Evolutionary conservation across 2,888 invertebrate genomes (phyloP).

Genomic region (Sepiola atlantica): DNA sequence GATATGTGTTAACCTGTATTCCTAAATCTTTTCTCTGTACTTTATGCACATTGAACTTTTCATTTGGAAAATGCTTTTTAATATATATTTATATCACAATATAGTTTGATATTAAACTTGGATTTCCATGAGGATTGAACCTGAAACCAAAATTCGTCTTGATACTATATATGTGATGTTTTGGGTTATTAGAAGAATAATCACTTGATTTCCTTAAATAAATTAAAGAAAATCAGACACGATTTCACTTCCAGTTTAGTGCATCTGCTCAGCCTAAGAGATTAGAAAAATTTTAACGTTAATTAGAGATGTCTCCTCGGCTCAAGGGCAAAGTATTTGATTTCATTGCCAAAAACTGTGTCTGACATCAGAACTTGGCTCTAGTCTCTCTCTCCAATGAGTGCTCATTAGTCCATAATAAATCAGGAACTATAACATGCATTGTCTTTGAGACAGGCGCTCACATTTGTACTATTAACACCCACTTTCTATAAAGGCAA

Average conservation of each 20-base stretch:
- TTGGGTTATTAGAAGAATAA: not conserved
- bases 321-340: not conserved
- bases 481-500: not conserved
- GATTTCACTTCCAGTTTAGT: slow-evolving; percentile 16
- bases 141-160: no score
- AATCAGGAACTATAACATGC: not conserved
- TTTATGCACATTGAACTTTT: no score
- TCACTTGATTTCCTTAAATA: not conserved
- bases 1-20: no score
- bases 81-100: no score
- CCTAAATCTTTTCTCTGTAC: no score
- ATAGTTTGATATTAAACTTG: no score
- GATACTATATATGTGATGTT: not conserved
- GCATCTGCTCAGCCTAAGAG: not conserved
- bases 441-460: not conserved
- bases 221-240: not conserved
- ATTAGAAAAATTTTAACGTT: not conserved
- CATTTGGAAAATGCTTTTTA: no score
- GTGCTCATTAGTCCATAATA: not conserved
- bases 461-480: not conserved
- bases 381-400: not conserved
- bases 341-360: not conserved
- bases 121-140: no score
- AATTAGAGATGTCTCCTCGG: slow-evolving; percentile 4
- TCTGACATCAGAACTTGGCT: not conserved